Base-by-base conservation (phyloP, 2,888 invertebrate genomes). In the Drosophila colorata region DNA sequence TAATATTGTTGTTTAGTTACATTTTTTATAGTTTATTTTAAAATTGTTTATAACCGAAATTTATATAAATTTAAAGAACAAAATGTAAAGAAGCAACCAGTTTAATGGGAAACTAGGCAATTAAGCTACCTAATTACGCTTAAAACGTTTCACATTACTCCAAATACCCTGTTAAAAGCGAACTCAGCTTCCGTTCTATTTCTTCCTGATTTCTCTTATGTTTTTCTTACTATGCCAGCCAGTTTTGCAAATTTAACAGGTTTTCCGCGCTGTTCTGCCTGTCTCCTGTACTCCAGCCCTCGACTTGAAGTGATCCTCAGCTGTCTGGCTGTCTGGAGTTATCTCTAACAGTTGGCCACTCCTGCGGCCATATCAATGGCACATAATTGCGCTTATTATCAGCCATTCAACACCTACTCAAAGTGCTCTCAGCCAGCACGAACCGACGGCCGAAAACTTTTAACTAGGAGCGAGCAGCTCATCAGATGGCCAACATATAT, bases 401-500 rank as follows among this genome's bases (percentile, higher is more conserved):
- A 87, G 53, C 64, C 75, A 90, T 89, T 90, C 90, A 89, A 89
- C 90, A 85, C 90, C 90, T 87, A 89, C 90, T 85, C 90, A 65
- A 74, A 80, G 70, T 67, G 66, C 61, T 69, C 49, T 48, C 49
- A 49, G 57, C 51, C 52, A 65, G 41, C 47, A 57, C 57, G 57
- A 69, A 56, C 16, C 57, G 14, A 18, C 20, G 35, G 35, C 51
- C 14, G 46, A 41, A 38, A 40, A 49, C 41, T 48, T 38, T 46
- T 13, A 40, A 38, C 37, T 52, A 48, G 13, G 18, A 53, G 58
- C 43, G 58, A 49, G 48, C 37, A 63, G 52, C 43, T 38, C 41
- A 14, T 41, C 31, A 53, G 20, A 41, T 31, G 61, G 53, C 31
- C 68, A 43, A 33, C 48, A 49, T 31, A n/a, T 44, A 59, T n/a